phyloP scores from a whole-genome alignment of 2,888 invertebrate species.

The Netelia melanura region DNA sequence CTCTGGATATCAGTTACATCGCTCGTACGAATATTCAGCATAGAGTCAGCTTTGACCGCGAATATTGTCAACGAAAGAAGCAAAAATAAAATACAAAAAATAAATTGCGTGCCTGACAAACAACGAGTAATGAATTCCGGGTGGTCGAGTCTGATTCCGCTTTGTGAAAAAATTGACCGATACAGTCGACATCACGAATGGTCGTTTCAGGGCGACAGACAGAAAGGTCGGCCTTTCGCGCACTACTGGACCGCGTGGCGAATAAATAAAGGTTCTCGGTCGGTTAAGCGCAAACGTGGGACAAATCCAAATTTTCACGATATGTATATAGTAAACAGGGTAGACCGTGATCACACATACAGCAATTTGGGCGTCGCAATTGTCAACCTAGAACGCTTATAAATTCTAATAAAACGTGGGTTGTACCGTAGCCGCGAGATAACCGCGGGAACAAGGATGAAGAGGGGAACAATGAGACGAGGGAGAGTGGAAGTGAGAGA shows the following conservation, averaged over 20 bases:
- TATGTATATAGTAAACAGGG: conserved; percentile 4
- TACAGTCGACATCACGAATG: conserved; percentile 55
- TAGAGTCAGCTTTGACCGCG: neutral
- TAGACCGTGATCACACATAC: conserved; percentile 12
- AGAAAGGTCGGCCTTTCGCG: conserved; percentile 41
- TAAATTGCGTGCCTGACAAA: conserved; percentile 70
- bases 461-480: conserved; percentile 1
- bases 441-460: conserved; percentile 48
- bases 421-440: conserved; percentile 65
- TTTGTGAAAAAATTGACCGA: conserved; percentile 70
- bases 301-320: conserved; percentile 44
- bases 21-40: too few species aligned
- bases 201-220: conserved; percentile 55
- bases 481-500: neutral
- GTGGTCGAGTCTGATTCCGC: conserved; percentile 80
- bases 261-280: conserved; percentile 64
- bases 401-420: conserved; percentile 83
- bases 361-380: conserved; percentile 72
- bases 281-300: conserved; percentile 53
- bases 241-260: conserved; percentile 27
- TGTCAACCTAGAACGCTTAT: conserved; percentile 82
- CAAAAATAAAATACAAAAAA: conserved; percentile 3
- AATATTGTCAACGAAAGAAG: neutral
- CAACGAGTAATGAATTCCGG: conserved; percentile 83
- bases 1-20: neutral